Evolutionary conservation across 2,888 invertebrate species (phyloP).

Genomic region (Stramonita haemastoma): DNA sequence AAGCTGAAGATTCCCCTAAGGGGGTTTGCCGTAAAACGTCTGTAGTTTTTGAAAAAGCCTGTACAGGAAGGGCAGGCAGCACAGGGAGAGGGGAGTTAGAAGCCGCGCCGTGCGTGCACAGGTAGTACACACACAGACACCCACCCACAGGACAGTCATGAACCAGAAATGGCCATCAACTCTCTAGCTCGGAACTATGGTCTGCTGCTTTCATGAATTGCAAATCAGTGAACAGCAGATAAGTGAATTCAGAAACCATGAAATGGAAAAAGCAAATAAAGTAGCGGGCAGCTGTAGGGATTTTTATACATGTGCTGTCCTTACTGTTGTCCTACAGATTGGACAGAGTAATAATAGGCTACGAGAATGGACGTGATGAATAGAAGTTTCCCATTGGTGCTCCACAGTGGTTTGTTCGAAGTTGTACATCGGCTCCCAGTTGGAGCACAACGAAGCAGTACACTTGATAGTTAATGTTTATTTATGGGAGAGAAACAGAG

Average conservation of each 20-base stretch:
- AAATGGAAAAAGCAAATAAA: background rate
- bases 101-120: background rate
- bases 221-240: conserved; percentile 13
- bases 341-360: too few species aligned
- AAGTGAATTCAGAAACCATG: conserved; percentile 20
- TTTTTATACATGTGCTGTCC: background rate
- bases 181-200: conserved; percentile 19
- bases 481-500: too few species aligned
- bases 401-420: too few species aligned
- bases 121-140: background rate
- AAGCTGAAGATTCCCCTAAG: background rate
- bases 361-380: too few species aligned
- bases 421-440: too few species aligned
- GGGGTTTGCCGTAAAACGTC: background rate
- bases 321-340: background rate
- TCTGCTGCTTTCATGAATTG: conserved; percentile 32
- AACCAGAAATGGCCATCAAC: conserved; percentile 21
- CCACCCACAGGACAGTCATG: background rate
- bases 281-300: background rate
- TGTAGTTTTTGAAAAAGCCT: background rate
- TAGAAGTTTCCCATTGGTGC: too few species aligned
- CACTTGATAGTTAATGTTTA: too few species aligned
- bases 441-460: too few species aligned
- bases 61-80: background rate
- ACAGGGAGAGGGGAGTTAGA: background rate